These are phyloP conservation scores for Lophotis ruficrista DNA, from an alignment of 2,113 vertebrate species.

Conservation along the genomic window DNA sequence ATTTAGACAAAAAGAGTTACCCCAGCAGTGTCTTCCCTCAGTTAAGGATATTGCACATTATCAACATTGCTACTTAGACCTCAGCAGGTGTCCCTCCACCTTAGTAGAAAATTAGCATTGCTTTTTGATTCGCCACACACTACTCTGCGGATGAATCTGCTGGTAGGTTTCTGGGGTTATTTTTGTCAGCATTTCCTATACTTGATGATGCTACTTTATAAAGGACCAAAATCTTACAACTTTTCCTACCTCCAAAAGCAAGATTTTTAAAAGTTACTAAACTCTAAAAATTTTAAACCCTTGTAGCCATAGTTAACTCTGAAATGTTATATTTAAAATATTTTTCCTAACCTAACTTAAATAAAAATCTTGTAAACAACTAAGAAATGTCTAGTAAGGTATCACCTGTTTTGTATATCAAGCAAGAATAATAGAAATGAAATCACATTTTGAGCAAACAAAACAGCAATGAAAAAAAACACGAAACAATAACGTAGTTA, in stretches of 20 bases:
- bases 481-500: not conserved
- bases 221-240: not conserved
- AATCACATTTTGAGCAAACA: not conserved
- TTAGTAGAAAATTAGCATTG: not conserved
- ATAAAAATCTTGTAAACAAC: not conserved
- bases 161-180: fast-evolving
- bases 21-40: not conserved
- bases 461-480: not conserved
- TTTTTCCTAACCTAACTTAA: not conserved
- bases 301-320: not conserved
- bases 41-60: not conserved
- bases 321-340: not conserved
- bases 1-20: not conserved
- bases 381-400: not conserved
- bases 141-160: not conserved
- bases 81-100: not conserved
- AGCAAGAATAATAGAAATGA: fast-evolving
- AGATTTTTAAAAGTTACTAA: not conserved
- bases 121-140: not conserved
- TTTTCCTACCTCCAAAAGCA: fast-evolving
- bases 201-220: not conserved
- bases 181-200: not conserved
- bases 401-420: not conserved
- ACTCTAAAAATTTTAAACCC: not conserved
- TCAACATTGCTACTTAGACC: not conserved